phyloP scores from a whole-genome alignment of 2,113 vertebrate species.

The Ageneiosus marmoratus region DNA sequence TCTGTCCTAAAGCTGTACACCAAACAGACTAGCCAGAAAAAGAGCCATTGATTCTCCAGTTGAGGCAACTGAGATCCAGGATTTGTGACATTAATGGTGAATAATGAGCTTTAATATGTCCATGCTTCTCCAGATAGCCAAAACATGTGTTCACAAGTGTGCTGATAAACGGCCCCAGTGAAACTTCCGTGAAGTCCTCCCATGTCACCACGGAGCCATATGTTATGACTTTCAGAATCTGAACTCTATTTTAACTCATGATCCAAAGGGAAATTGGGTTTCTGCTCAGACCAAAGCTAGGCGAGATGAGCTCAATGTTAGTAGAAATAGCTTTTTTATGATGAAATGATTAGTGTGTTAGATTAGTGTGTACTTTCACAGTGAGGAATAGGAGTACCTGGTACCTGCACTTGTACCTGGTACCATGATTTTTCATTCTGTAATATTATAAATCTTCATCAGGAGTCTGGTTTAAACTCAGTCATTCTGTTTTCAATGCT shows the following conservation, averaged over 20 bases:
- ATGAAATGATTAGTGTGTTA: neutral
- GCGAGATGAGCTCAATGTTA: constrained; percentile 10
- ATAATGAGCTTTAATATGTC: constrained; percentile 66
- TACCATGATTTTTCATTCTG: neutral
- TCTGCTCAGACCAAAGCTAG: constrained; percentile 25
- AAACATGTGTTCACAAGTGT: constrained; percentile 68
- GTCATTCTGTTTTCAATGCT: constrained; percentile 30
- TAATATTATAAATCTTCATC: constrained; percentile 16
- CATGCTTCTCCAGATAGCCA: constrained; percentile 65
- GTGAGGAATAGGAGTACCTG: neutral
- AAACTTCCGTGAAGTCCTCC: constrained; percentile 36
- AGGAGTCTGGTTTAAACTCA: neutral
- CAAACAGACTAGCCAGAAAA: neutral
- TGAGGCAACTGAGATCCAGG: neutral
- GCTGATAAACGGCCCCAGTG: constrained; percentile 16
- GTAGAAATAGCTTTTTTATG: constrained; percentile 31
- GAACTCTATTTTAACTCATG: constrained; percentile 6
- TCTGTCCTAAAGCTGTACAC: constrained; percentile 33
- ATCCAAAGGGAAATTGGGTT: constrained; percentile 38
- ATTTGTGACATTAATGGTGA: constrained; percentile 47
- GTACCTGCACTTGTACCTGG: neutral
- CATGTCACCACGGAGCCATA: constrained; percentile 35
- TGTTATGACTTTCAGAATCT: constrained; percentile 31
- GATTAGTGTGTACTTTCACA: neutral
- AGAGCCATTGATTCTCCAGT: constrained; percentile 7